phyloP scores from a whole-genome alignment of 35 echinoderm and acorn worm genomes.

The Heliocidaris erythrogramma region DNA sequence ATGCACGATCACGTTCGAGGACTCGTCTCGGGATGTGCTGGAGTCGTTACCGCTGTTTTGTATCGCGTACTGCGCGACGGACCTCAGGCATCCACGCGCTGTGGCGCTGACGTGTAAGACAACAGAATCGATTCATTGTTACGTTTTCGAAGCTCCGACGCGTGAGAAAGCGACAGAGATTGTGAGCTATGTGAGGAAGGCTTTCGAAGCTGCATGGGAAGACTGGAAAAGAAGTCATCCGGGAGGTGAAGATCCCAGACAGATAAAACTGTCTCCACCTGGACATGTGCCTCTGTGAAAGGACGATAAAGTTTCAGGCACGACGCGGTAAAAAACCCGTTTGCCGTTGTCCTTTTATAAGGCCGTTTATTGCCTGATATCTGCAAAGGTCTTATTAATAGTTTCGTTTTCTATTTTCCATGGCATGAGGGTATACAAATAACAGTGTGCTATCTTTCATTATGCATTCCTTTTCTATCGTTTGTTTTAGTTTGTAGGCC shows the following conservation, averaged over 20 bases:
- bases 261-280: background rate
- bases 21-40: constrained; percentile 4
- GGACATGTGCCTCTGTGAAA: constrained; percentile 29
- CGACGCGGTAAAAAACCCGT: no score
- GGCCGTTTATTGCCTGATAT: no score
- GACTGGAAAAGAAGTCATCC: constrained; percentile 43
- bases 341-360: no score
- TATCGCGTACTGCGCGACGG: constrained; percentile 39
- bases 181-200: background rate
- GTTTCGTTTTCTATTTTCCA: no score
- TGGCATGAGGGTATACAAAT: no score
- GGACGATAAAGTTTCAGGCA: no score
- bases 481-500: no score
- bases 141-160: constrained; percentile 28
- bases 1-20: constrained; percentile 35
- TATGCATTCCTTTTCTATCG: no score
- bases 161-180: constrained; percentile 29
- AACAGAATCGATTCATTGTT: constrained; percentile 22
- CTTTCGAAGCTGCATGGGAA: constrained; percentile 35
- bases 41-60: constrained; percentile 45
- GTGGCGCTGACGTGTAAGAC: constrained; percentile 36
- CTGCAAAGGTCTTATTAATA: no score
- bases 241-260: background rate
- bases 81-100: constrained; percentile 44
- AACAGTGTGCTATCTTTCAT: no score